Evolutionary conservation across 2,888 invertebrate genomes (phyloP).

Genomic region (Eueremaeus valkanovi): DNA sequence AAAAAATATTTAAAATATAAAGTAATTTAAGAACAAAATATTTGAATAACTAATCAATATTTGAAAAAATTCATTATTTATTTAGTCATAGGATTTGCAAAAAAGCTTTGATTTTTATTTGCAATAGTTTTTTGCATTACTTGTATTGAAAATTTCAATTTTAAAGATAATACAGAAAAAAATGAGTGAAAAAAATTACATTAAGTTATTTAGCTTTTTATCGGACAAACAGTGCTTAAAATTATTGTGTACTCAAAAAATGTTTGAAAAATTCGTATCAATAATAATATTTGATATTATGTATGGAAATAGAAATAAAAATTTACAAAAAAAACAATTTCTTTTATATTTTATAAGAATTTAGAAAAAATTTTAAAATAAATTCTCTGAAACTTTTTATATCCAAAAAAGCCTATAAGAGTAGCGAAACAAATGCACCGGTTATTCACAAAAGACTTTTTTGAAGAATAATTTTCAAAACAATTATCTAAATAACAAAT

Average conservation of each 20-base stretch:
- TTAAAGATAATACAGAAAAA: neutral
- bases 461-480: neutral
- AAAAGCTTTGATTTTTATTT: neutral
- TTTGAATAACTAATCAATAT: too few species aligned
- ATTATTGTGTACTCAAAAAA: neutral
- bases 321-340: too few species aligned
- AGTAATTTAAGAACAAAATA: too few species aligned
- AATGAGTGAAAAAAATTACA: constrained; percentile 5
- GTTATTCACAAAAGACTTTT: neutral
- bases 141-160: neutral
- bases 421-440: neutral
- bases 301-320: too few species aligned
- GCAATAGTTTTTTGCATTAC: neutral
- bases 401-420: neutral
- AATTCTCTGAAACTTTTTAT: neutral
- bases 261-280: neutral
- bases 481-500: neutral
- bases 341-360: too few species aligned
- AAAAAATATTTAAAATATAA: too few species aligned
- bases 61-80: too few species aligned
- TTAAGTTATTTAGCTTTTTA: neutral
- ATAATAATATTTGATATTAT: too few species aligned
- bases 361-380: too few species aligned
- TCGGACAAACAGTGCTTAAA: neutral
- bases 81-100: too few species aligned